Percentiles rank a stretch among this genome's conserved stretches.
Evolutionary conservation across 2,797 vertebrate species (phyloP).

Genomic region (Valencia hispanica): DNA sequence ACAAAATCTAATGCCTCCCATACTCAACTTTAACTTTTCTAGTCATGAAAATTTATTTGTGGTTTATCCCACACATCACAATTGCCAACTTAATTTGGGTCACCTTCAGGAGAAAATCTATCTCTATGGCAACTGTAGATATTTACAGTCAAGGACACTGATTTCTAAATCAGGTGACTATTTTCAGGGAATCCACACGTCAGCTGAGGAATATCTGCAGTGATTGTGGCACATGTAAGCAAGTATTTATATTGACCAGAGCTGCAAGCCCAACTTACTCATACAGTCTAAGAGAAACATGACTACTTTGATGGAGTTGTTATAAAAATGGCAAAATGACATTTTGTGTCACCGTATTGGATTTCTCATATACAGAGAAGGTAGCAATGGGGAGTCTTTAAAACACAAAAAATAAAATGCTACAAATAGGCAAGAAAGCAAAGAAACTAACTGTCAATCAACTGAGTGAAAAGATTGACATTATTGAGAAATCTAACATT

Average conservation of each 20-base stretch:
- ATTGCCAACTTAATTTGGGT: slow-evolving; percentile 82
- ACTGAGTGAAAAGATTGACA: slow-evolving; percentile 28
- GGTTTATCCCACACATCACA: slow-evolving; percentile 62
- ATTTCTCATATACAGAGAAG: slow-evolving; percentile 53
- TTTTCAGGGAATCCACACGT: slow-evolving; percentile 22
- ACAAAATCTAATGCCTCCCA: not conserved
- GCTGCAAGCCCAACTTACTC: slow-evolving; percentile 14
- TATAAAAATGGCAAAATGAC: slow-evolving; percentile 28
- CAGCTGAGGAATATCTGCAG: slow-evolving; percentile 6
- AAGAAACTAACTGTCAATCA: slow-evolving; percentile 42
- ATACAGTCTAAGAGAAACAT: slow-evolving; percentile 28
- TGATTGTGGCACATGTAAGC: not conserved
- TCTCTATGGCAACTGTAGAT: slow-evolving; percentile 78
- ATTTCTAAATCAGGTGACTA: slow-evolving; percentile 32
- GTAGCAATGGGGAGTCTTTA: slow-evolving; percentile 41
- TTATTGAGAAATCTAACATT: slow-evolving; percentile 25
- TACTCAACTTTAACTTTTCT: slow-evolving; percentile 21
- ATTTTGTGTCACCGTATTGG: slow-evolving; percentile 45
- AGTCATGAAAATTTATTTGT: slow-evolving; percentile 42
- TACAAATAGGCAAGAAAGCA: slow-evolving; percentile 22
- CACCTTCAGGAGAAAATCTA: slow-evolving; percentile 59
- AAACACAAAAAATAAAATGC: slow-evolving; percentile 31
- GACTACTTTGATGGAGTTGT: slow-evolving; percentile 35
- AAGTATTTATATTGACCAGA: slow-evolving; percentile 21
- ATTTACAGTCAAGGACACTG: slow-evolving; percentile 24